Conservation (phyloP, 1,140 invertebrate genomes). For the Acromyrmex heyeri region DNA sequence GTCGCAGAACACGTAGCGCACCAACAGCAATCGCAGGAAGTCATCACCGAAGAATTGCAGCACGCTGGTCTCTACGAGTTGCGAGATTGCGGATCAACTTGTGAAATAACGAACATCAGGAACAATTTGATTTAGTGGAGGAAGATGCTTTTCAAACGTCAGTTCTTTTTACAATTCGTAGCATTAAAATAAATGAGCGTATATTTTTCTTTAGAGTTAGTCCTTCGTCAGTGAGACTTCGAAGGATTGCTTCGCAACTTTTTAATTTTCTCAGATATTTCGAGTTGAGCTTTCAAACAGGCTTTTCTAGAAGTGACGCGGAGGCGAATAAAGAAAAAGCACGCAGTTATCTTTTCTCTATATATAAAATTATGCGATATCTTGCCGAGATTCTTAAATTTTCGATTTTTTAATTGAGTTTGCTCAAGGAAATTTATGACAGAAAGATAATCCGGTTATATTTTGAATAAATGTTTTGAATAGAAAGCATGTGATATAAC, state of each 20-base stretch:
- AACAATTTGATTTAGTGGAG: conserved; percentile 6
- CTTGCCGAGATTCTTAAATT: conserved; percentile 43
- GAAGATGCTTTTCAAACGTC: background rate
- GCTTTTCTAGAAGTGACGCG: background rate
- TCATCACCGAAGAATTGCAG: conserved; percentile 97
- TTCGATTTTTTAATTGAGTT: background rate
- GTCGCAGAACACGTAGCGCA: conserved; percentile 97
- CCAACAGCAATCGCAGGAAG: conserved; percentile 94
- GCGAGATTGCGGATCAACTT: conserved; percentile 16
- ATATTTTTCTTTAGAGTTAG: conserved; percentile 10
- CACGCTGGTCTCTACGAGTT: conserved; percentile 91
- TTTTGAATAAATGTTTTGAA: conserved; percentile 48
- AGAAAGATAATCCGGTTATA: background rate
- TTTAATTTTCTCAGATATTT: conserved; percentile 37
- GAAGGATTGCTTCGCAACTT: background rate
- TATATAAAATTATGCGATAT: background rate
- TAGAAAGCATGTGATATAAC: conserved; percentile 25
- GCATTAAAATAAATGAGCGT: background rate
- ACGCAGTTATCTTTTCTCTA: background rate
- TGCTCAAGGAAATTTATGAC: background rate
- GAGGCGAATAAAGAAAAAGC: background rate
- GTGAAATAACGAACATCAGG: too few relatives aligned
- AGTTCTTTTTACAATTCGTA: background rate
- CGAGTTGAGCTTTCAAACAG: background rate
- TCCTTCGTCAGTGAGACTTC: conserved; percentile 1